These are phyloP conservation scores for Spilogale gracilis DNA, from an alignment of 2,113 vertebrate genomes.

Conservation along the genomic window DNA sequence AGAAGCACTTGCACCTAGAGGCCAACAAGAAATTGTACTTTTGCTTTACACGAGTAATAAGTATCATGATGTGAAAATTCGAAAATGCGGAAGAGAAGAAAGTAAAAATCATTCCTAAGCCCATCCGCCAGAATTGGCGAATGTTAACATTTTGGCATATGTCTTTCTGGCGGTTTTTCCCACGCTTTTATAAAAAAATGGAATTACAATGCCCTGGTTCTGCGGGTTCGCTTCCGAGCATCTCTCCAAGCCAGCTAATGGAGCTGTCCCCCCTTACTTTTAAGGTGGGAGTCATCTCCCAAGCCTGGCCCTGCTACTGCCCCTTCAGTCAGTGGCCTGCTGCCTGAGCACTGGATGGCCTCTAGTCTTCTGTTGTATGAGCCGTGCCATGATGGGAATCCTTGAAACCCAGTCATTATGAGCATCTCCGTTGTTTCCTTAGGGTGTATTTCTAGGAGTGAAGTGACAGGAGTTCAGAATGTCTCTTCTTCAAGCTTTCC, in stretches of 20 bases:
- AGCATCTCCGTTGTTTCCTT: not conserved
- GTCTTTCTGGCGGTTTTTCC: not conserved
- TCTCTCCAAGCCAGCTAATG: not conserved
- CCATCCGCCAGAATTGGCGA: not conserved
- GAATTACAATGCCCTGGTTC: not conserved
- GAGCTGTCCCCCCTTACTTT: not conserved
- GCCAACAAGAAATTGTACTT: not conserved
- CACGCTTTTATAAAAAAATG: not conserved
- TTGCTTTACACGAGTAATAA: not conserved
- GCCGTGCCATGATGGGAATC: not conserved
- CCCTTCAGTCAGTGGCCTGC: too few relatives aligned
- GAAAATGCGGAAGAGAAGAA: slow-evolving; percentile 28
- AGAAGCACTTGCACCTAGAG: not conserved
- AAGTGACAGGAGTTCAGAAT: not conserved
- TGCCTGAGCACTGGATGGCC: too few relatives aligned
- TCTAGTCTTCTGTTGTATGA: not conserved
- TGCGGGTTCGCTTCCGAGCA: not conserved
- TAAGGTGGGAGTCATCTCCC: not conserved
- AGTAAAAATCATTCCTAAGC: not conserved
- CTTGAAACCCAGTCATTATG: not conserved
- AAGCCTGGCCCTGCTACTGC: rapidly evolving
- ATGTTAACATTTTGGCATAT: not conserved
- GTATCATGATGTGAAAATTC: not conserved
- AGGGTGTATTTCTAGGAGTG: not conserved
- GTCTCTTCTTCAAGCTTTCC: not conserved